Conservation (phyloP, 1,140 invertebrate species). For the Microplitis demolitor region DNA sequence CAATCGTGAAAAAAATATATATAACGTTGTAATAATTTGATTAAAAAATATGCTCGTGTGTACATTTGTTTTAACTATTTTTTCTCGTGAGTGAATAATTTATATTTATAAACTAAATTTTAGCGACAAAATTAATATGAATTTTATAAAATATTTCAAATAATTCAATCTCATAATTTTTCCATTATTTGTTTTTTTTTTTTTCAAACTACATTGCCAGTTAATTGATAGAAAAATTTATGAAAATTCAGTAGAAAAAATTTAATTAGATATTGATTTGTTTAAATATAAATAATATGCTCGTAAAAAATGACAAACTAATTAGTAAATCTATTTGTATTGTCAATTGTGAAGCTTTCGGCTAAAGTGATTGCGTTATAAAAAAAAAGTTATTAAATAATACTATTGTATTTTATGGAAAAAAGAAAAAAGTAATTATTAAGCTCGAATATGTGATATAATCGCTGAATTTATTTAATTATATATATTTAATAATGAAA, state of each 20-base stretch:
- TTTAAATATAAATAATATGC: not conserved
- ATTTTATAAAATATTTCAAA: too few species aligned
- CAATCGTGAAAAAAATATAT: too few species aligned
- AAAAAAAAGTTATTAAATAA: constrained; percentile 13
- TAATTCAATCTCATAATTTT: too few species aligned
- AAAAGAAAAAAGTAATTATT: not conserved
- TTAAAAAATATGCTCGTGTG: too few species aligned
- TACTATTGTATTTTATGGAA: constrained; percentile 18
- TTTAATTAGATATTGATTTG: not conserved
- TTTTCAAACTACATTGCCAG: too few species aligned
- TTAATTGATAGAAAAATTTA: too few species aligned
- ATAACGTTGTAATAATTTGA: too few species aligned
- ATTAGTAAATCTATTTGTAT: constrained; percentile 24
- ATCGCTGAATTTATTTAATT: constrained; percentile 8
- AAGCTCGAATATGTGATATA: constrained; percentile 24
- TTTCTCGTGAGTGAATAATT: not conserved
- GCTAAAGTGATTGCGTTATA: constrained; percentile 14
- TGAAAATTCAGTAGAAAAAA: not conserved
- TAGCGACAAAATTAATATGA: not conserved
- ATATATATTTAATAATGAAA: not conserved
- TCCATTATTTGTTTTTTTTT: too few species aligned
- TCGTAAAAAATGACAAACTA: constrained; percentile 20
- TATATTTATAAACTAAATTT: not conserved
- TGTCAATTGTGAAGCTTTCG: constrained; percentile 31
- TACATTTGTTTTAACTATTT: too few species aligned